Evolutionary conservation across 2,797 vertebrate species (phyloP), one percentile per base, ranked within the genome.

Genomic region (Ctenosaura bakeri): DNA sequence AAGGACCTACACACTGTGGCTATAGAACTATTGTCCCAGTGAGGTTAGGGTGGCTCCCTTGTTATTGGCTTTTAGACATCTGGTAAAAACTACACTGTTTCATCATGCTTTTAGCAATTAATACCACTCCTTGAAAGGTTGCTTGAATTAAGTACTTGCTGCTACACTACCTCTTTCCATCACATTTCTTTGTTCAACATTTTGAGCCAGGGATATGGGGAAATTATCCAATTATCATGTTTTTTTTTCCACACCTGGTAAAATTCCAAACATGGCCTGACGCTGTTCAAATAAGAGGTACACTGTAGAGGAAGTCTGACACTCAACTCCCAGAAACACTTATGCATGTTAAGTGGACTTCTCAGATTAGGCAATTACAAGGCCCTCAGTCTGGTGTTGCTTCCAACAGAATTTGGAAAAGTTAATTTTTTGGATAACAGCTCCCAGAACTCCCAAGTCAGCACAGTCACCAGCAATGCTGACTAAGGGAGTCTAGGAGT

Each of bases 161-260:
- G 50, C 74, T 91, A 1, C 1, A 20, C 74, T 24, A 14, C 20
- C 16, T 1, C 56, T 6, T n/a, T 18, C 16, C 16, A 26, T 46
- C 16, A 64, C 10, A 77, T 92, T 90, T 85, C 89, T 20, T 12
- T 20, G 2, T 6, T 62, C 81, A 62, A 62, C 20, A 24, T 83
- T 76, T 76, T 46, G 62, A 42, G 22, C 2, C 10, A 20, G 20
- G 32, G 4, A 13, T 32, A 18, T 9, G 35, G 6, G 13, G 24
- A 86, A n/a, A 42, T 50, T 56, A 77, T 38, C 38, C 22, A 74
- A 54, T 22, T 8, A 71, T 52, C 32, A 46, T 29, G 42, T 52
- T 35, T 22, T 22, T 29, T 16, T 16, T 35, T 42, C 22, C 84
- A 29, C 26, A 18, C 5, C 73, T 56, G 62, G 35, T 46, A 14